Evolutionary conservation across 2,888 invertebrate genomes (phyloP).

Genomic region (Acronicta alni): DNA sequence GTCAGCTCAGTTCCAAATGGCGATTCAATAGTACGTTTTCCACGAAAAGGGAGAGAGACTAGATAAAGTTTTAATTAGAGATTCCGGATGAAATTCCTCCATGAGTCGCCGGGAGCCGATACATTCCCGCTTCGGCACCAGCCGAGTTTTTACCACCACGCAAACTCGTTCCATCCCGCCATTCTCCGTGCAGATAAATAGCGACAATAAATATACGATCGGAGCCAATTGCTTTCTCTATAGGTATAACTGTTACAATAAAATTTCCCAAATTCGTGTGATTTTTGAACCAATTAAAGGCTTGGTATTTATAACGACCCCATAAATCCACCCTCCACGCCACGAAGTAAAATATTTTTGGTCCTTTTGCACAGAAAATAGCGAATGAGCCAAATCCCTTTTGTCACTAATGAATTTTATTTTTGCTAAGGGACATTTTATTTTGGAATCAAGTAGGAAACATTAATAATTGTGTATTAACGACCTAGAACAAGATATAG

Average conservation of each 20-base stretch:
- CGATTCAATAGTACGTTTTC: slow-evolving; percentile 58
- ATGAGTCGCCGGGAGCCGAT: slow-evolving; percentile 77
- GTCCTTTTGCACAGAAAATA: slow-evolving; percentile 37
- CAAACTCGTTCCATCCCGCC: slow-evolving; percentile 79
- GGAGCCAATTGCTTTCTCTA: slow-evolving; percentile 73
- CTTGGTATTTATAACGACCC: slow-evolving; percentile 46
- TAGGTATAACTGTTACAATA: slow-evolving; percentile 59
- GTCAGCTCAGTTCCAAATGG: slow-evolving; percentile 34
- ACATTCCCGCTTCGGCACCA: slow-evolving; percentile 84
- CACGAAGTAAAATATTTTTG: slow-evolving; percentile 35
- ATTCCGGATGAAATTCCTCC: slow-evolving; percentile 86
- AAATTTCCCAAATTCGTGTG: slow-evolving; percentile 50
- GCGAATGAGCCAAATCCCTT: slow-evolving; percentile 31
- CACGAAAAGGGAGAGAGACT: slow-evolving; percentile 67
- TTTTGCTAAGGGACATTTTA: slow-evolving; percentile 11
- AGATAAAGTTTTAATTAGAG: slow-evolving; percentile 89
- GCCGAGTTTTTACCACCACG: slow-evolving; percentile 80
- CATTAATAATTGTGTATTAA: not conserved
- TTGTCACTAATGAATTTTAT: slow-evolving; percentile 17
- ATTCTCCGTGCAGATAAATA: slow-evolving; percentile 74
- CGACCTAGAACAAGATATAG: not conserved
- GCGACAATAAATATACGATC: slow-evolving; percentile 78
- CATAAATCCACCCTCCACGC: slow-evolving; percentile 38
- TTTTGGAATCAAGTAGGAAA: not conserved
- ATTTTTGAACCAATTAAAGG: slow-evolving; percentile 61